A percentile compares a stretch with the other conserved stretches of the same genome.
phyloP scores from a whole-genome alignment of 2,113 vertebrate species.

The Tursiops truncatus region DNA sequence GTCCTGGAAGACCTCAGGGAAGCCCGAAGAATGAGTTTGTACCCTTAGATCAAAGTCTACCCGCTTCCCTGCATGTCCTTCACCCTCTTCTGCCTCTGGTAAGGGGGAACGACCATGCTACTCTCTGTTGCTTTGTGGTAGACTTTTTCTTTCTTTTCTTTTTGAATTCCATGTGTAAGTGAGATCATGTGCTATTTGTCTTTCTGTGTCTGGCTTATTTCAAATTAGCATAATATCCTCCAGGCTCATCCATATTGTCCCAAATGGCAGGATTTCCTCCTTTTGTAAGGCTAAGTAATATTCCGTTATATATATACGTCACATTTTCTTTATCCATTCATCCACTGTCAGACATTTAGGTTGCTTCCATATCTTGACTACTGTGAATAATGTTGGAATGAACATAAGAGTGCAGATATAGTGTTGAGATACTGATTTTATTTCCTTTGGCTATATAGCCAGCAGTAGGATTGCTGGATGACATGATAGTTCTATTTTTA shows the following conservation, averaged over 20 bases:
- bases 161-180: not conserved
- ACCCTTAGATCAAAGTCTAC: not conserved
- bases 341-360: not conserved
- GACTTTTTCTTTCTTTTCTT: not conserved
- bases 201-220: not conserved
- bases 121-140: not conserved
- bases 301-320: not conserved
- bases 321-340: not conserved
- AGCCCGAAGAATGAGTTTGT: not conserved
- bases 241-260: not conserved
- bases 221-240: not conserved
- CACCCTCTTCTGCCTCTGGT: not conserved
- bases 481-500: not conserved
- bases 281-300: not conserved
- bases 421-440: not conserved
- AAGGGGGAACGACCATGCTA: not conserved
- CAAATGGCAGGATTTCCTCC: not conserved
- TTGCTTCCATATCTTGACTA: not conserved
- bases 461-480: not conserved
- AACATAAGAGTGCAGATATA: not conserved
- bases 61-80: not conserved
- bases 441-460: not conserved
- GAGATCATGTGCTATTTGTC: not conserved
- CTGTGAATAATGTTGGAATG: not conserved
- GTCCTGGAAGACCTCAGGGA: not conserved